Base-by-base conservation (phyloP, 2,113 vertebrate genomes). In the Dasyurus viverrinus region DNA sequence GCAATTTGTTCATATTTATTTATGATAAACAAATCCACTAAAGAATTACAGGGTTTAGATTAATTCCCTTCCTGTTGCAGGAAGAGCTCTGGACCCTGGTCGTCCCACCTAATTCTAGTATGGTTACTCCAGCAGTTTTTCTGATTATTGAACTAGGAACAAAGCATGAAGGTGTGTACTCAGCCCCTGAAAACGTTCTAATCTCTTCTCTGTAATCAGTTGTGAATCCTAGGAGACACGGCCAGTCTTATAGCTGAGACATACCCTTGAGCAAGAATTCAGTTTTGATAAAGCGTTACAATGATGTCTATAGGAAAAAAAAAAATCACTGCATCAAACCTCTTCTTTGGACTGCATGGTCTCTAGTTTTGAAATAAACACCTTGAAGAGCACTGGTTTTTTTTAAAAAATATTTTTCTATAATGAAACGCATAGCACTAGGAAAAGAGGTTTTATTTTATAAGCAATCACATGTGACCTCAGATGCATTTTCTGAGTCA, bases 361-460 rank as follows among this genome's bases (percentile, higher is more conserved):
- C 91, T 89, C 25, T 3, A 0, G 95, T 92, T 90, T 94, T 93
- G 93, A 92, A 94, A 94, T 93, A 91, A 90, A 92, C 55, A 54
- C 92, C 96, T 97, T 94, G 96, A 97, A 94, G 91, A 92, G 96
- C 98, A 97, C 92, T 95, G 93, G 0, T 95, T 90, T 97, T 97
- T 55, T 95, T 94, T 96, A 92, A 91, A 84, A 90, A 94, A 92
- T 96, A 50, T 95, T 96, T 98, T 91, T 98, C 95, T 97, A 95
- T 95, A 92, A 97, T 92, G 93, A 89, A 96, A 93, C 55, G 53
- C 89, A 24, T 23, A 90, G 94, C 57, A 97, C 97, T 97, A 93
- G 96, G 97, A 97, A 97, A 97, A 98, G 97, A 97, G 97, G 97
- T 98, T 98, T 98, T 97, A 97, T 98, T 98, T 98, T 48, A 95